phyloP scores from a whole-genome alignment of 2,888 invertebrate genomes.

The Cyclophora punctaria region DNA sequence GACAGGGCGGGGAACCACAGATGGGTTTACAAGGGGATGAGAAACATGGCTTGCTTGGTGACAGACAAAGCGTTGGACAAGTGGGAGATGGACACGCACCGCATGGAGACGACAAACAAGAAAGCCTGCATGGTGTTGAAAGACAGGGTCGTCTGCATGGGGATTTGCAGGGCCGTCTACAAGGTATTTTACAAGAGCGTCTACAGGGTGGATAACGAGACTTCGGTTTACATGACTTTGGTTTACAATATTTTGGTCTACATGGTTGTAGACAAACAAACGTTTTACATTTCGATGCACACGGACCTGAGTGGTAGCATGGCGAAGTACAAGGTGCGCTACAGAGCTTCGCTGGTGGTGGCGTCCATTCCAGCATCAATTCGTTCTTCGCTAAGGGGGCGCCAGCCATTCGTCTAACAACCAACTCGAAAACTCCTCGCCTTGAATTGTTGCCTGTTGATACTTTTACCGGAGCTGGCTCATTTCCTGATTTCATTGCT shows the following conservation, averaged over 20 bases:
- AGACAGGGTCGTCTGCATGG: slow-evolving; percentile 14
- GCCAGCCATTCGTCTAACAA: slow-evolving; percentile 54
- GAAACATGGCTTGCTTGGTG: too few species aligned
- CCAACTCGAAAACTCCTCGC: slow-evolving; percentile 62
- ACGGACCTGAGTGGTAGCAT: slow-evolving; percentile 23
- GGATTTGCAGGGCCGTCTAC: background rate
- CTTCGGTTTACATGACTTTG: slow-evolving; percentile 28
- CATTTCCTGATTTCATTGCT: slow-evolving; percentile 33
- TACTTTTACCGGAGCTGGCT: slow-evolving; percentile 50
- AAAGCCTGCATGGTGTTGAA: slow-evolving; percentile 6
- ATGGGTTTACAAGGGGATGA: too few species aligned
- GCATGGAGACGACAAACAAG: too few species aligned
- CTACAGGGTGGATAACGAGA: slow-evolving; percentile 2
- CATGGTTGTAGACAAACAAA: slow-evolving; percentile 38
- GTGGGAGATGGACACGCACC: too few species aligned
- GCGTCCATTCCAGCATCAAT: slow-evolving; percentile 65
- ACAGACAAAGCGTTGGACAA: too few species aligned
- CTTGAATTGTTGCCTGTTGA: slow-evolving; percentile 51
- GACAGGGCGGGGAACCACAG: slow-evolving; percentile 18
- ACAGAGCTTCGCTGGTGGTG: slow-evolving; percentile 42
- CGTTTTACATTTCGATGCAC: slow-evolving; percentile 44
- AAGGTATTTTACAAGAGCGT: background rate
- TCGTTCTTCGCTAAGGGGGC: slow-evolving; percentile 62
- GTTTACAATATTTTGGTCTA: slow-evolving; percentile 33
- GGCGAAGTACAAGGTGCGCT: slow-evolving; percentile 27